phyloP scores from a whole-genome alignment of 1,140 invertebrate genomes.

The Adelges cooleyi region DNA sequence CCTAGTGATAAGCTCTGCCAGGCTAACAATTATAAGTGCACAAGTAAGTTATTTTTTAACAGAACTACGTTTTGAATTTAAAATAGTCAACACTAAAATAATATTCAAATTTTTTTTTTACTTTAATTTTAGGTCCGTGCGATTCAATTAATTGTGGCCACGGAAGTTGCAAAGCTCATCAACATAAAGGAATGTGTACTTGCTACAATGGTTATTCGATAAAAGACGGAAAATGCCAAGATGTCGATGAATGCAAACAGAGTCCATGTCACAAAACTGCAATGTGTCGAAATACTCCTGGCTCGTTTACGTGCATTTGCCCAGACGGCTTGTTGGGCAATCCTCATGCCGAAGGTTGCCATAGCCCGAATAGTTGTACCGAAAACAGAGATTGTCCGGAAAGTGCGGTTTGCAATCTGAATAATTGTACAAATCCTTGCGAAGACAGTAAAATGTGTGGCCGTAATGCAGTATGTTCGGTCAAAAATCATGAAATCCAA shows the following conservation, averaged over 20 bases:
- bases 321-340: slow-evolving; percentile 50
- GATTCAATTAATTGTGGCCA: slow-evolving; percentile 59
- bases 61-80: too few relatives aligned
- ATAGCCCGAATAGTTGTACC: slow-evolving; percentile 55
- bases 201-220: slow-evolving; percentile 62
- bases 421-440: slow-evolving; percentile 70
- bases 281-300: slow-evolving; percentile 61
- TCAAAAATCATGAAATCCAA: slow-evolving; percentile 58
- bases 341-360: slow-evolving; percentile 47
- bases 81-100: background rate
- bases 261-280: slow-evolving; percentile 53
- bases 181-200: slow-evolving; percentile 60
- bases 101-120: slow-evolving; percentile 11
- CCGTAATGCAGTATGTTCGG: slow-evolving; percentile 61
- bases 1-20: slow-evolving; percentile 74
- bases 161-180: slow-evolving; percentile 40
- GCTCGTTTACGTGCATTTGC: slow-evolving; percentile 63
- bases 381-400: slow-evolving; percentile 71
- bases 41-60: slow-evolving; percentile 55
- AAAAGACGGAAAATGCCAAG: slow-evolving; percentile 41
- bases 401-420: slow-evolving; percentile 65
- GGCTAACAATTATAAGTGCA: slow-evolving; percentile 68
- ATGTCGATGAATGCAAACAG: slow-evolving; percentile 56
- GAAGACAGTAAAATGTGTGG: slow-evolving; percentile 57
- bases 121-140: slow-evolving; percentile 56